A percentile compares a stretch with the other conserved stretches of the same genome.
These are phyloP conservation scores for Agelas oroides DNA, from an alignment of 37 sponge, comb jelly and placozoan species.

Conservation along the genomic window DNA sequence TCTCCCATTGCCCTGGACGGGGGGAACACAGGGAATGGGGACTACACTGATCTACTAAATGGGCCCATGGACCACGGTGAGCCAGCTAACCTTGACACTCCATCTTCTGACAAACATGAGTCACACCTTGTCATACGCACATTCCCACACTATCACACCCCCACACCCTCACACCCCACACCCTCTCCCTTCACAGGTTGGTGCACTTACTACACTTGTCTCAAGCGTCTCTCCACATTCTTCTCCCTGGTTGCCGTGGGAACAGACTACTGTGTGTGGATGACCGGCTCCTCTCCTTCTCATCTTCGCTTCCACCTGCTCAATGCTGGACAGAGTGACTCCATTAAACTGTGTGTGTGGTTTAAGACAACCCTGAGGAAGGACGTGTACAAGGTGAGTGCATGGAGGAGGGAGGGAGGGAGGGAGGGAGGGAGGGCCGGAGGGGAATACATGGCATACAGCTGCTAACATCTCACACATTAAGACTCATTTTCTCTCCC, in stretches of 20 bases:
- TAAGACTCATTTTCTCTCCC: background rate
- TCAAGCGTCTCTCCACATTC: conserved; percentile 90
- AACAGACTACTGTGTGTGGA: conserved; percentile 78
- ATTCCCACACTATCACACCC: too few species aligned
- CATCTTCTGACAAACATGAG: too few species aligned
- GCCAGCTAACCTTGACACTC: background rate
- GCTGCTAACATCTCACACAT: too few species aligned
- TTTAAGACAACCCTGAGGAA: conserved; percentile 80
- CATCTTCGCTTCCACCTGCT: conserved; percentile 79
- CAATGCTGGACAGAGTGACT: conserved; percentile 67
- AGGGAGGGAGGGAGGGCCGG: too few species aligned
- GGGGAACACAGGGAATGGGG: conserved; percentile 71
- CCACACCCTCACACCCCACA: too few species aligned
- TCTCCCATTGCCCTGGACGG: conserved; percentile 91
- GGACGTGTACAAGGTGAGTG: conserved; percentile 78
- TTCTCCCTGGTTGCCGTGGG: conserved; percentile 78
- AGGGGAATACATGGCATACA: too few species aligned
- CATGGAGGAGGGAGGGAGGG: too few species aligned
- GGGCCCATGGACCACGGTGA: conserved; percentile 97
- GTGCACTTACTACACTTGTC: conserved; percentile 93
- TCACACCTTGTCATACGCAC: too few species aligned
- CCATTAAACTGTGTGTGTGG: conserved; percentile 71
- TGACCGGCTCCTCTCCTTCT: conserved; percentile 72
- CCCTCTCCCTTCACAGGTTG: conserved; percentile 60
- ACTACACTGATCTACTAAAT: conserved; percentile 89